A percentile compares a stretch with the other conserved stretches of the same genome.
phyloP scores from a whole-genome alignment of 2,888 invertebrate species.

The Physocephala rufipes region DNA sequence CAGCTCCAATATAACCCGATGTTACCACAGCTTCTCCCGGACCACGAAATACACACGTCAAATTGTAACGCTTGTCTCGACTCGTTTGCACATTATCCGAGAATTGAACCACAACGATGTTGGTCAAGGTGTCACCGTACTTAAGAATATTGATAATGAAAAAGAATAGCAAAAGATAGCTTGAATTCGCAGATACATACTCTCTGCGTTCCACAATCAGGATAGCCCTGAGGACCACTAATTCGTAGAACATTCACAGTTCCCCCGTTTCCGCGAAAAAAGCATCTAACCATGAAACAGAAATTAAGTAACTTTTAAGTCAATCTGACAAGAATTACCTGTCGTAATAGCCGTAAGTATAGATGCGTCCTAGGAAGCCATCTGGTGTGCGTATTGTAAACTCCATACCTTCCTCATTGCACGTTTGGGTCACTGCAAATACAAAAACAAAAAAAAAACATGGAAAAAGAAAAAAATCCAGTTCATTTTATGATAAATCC shows the following conservation, averaged over 20 bases:
- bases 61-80: conserved; percentile 87
- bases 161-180: not conserved
- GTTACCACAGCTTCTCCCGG: conserved; percentile 94
- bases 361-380: conserved; percentile 89
- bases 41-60: conserved; percentile 91
- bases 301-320: not conserved
- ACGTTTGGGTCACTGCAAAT: conserved; percentile 86
- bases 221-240: conserved; percentile 90
- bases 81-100: conserved; percentile 93
- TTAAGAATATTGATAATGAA: conserved; percentile 56
- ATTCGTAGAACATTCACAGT: conserved; percentile 84
- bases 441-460: no score
- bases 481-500: not conserved
- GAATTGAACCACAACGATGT: conserved; percentile 93
- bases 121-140: conserved; percentile 93
- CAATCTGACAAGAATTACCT: no score
- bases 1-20: conserved; percentile 90
- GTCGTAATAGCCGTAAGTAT: conserved; percentile 91
- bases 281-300: conserved; percentile 70
- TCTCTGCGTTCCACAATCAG: conserved; percentile 90
- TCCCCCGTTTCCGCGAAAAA: conserved; percentile 90
- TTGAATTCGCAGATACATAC: conserved; percentile 63
- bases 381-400: conserved; percentile 88
- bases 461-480: not conserved
- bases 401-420: conserved; percentile 94